Base-by-base conservation (phyloP, 1,140 invertebrate species). In the Camponotus pennsylvanicus region DNA sequence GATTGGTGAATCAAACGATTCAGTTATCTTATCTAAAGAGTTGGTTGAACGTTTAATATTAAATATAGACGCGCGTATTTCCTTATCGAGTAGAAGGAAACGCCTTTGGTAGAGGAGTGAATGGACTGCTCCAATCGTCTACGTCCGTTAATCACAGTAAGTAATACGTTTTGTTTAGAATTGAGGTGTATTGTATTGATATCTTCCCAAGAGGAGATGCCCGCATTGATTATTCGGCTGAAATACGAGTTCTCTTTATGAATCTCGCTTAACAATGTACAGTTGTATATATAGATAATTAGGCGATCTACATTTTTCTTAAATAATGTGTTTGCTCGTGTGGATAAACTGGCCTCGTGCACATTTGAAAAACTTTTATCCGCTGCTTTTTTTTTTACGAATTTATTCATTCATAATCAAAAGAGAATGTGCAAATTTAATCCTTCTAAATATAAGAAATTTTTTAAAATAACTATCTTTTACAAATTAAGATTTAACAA, bases 211-310 rank as follows among this genome's bases (percentile, higher is more conserved):
- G 9, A 80, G 40, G 8, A 13, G 32, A 75, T 9, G 7, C 21
- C 13, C 37, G 45, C 45, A 18, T 52, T 49, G 11, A 37, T 69
- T 32, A 71, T 18, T 52, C 59, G 32, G 42, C 40, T 52, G 37
- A 64, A 13, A 21, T 55, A 21, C 11, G 52, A 85, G n/a, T 59
- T 66, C 7, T 32, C 42, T 57, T 78, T 27, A 40, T 45, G 11
- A 4, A 49, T 61, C 73, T 66, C 40, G 27, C 71, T 76, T 32
- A 64, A 85, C 57, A 9, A 77, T 90, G 89, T 91, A 91, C 67
- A 91, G 55, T 90, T 91, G 89, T 91, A 88, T 61, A 85, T 87
- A 90, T 90, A 90, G 73, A 67, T 86, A 21, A 40, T 76, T 79
- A 66, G 21, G 52, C 18, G 21, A 64, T 79, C n/a, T 70, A 32